A percentile compares a stretch with the other conserved stretches of the same genome.
phyloP scores from a whole-genome alignment of 2,888 invertebrate genomes.

The Phyllotreta cruciferae region DNA sequence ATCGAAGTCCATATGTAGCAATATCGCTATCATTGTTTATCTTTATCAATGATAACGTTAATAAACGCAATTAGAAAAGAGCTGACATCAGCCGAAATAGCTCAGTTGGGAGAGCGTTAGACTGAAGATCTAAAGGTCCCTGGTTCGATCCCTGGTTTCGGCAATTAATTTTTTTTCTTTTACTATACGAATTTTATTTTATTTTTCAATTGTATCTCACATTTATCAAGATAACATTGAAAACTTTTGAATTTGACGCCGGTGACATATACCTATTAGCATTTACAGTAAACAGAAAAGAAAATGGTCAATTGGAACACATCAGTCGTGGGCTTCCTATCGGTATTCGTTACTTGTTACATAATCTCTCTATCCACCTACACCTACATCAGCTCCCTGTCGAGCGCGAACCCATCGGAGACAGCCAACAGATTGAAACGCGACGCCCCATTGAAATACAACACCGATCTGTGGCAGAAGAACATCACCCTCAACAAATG shows the following conservation, averaged over 20 bases:
- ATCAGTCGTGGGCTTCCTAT: conserved; percentile 23
- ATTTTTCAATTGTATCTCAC: no score
- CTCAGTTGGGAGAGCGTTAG: conserved; percentile 84
- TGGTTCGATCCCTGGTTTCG: conserved; percentile 76
- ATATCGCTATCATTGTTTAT: neutral
- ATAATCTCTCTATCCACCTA: conserved; percentile 31
- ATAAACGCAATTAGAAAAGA: neutral
- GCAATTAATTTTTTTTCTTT: conserved; percentile 56
- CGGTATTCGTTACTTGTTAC: conserved; percentile 30
- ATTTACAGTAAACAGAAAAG: neutral
- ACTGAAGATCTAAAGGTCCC: conserved; percentile 77
- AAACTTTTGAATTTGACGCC: neutral
- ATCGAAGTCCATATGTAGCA: neutral
- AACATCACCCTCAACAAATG: conserved; percentile 34
- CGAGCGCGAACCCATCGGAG: conserved; percentile 14
- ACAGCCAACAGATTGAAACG: conserved; percentile 17
- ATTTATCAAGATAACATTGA: conserved; percentile 1
- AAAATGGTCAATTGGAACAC: conserved; percentile 25
- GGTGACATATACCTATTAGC: neutral
- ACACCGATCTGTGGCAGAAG: conserved; percentile 17
- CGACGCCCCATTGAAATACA: neutral
- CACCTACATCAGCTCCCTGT: conserved; percentile 28
- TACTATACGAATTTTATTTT: conserved; percentile 7
- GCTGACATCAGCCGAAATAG: conserved; percentile 68
- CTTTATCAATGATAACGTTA: neutral